Evolutionary conservation across 2,797 vertebrate species (phyloP), one percentile per base, ranked within the genome.

Genomic region (Taenioides sp.): DNA sequence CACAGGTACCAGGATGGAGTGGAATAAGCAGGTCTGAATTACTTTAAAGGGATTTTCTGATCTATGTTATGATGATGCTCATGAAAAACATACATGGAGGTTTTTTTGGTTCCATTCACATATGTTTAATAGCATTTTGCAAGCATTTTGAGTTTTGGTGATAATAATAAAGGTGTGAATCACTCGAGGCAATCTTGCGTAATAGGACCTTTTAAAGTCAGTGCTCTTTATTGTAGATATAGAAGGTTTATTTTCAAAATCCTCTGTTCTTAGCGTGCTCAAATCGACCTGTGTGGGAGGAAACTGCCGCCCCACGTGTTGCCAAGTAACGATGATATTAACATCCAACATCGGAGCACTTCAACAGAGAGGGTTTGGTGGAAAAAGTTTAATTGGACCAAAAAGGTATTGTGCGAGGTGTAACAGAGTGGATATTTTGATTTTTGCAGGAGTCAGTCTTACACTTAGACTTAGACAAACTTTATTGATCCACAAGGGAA

Each of bases 241-340:
- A 4, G 0, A 47, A 57, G 70, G 77, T 75, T 78, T 77, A 78
- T 78, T 37, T 54, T 67, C 78, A 80, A 81, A 72, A 62, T 82
- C 83, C 86, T 89, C 43, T 47, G 43, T 47, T 47, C 7, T 77
- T 79, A 78, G 70, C 2, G 50, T 66, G 71, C 74, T 85, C 65
- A 55, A 60, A 70, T 83, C 75, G 59, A 75, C 77, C 75, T 64
- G 84, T 80, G 88, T 89, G 84, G 87, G 88, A 57, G 80, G 82
- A 79, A 88, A 84, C 65, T 28, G 37, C 31, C 86, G 84, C 74
- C 76, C 61, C 57, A 6, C 6, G 61, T 79, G 91, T 91, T 92
- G 91, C 91, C 87, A 87, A 80, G 90, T 89, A 91, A 92, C 88
- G 16, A 65, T 59, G 11, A 55, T 72, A 62, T 79, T 80, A 74